These are phyloP conservation scores for Cirrhinus mrigala DNA, from an alignment of 2,797 vertebrate genomes.

Conservation along the genomic window DNA sequence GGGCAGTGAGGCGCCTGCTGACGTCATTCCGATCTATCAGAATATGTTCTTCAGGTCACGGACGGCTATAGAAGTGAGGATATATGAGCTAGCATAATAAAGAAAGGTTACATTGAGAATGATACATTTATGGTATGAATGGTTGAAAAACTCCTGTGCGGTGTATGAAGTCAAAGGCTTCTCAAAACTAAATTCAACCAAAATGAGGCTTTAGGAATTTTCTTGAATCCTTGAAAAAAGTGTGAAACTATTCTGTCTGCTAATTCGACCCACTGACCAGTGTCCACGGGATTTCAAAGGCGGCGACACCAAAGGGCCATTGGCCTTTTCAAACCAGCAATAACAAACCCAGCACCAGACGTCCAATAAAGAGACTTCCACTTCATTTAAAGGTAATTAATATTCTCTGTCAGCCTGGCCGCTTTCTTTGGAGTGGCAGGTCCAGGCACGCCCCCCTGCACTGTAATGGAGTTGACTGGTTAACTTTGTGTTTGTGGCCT, in stretches of 20 bases:
- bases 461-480: slow-evolving; percentile 84
- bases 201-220: not conserved
- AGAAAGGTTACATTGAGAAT: not conserved
- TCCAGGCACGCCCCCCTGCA: slow-evolving; percentile 78
- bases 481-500: slow-evolving; percentile 79
- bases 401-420: slow-evolving; percentile 81
- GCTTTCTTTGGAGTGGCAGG: slow-evolving; percentile 85
- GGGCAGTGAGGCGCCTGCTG: not conserved
- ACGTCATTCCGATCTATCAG: slow-evolving; percentile 19
- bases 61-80: slow-evolving; percentile 27
- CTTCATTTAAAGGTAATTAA: slow-evolving; percentile 89
- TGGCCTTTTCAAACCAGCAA: slow-evolving; percentile 76
- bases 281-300: slow-evolving; percentile 81
- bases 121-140: not conserved
- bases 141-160: not conserved
- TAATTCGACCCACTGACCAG: slow-evolving; percentile 78
- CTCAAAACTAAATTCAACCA: not conserved
- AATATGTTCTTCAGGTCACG: slow-evolving; percentile 47
- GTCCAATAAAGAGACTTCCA: slow-evolving; percentile 87
- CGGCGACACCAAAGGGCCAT: slow-evolving; percentile 80
- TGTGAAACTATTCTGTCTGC: slow-evolving; percentile 74
- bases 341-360: slow-evolving; percentile 88
- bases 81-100: not conserved
- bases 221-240: slow-evolving; percentile 66
- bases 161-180: not conserved